Evolutionary conservation across 2,797 vertebrate species (phyloP), one percentile per base, ranked within the genome.

Genomic region (Enteromius fasciolatus): DNA sequence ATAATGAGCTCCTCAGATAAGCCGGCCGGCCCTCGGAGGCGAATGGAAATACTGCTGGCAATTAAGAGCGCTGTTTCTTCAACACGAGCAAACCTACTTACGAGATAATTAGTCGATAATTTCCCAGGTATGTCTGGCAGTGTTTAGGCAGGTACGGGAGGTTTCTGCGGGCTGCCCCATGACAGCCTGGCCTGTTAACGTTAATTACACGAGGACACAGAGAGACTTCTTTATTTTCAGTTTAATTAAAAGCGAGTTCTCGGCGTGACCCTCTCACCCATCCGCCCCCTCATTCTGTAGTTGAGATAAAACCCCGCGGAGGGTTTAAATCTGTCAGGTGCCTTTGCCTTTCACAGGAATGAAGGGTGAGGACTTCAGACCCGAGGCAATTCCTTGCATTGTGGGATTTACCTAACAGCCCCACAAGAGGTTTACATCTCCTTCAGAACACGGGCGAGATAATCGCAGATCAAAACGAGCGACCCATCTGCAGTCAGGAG

Each of bases 51-150:
- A 87, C 90, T 91, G 89, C 89, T 88, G 91, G 92, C 94, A 96
- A 94, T 96, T 96, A 96, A 93, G 93, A 92, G 92, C 93, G 91
- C 93, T 90, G 89, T 90, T 94, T 91, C 93, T 93, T 92, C 93
- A 92, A 95, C 95, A 93, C 92, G 95, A 97, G 94, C 94, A 93
- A 94, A 96, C 94, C 94, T 89, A 96, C 96, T 96, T 95, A 95
- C 93, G 87, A 94, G 95, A 94, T 97, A 96, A 97, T 97, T 96
- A 96, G 94, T 89, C 92, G 94, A 96, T 95, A 87, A 92, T 96
- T 96, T 95, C 91, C 89, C 91, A 94, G 93, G 94, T 95, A 94
- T 95, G 95, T 95, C 91, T 96, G 95, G 95, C 94, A 92, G 88
- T 88, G 89, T 91, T 92, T 93, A 93, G 89, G 90, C 92, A 94